Evolutionary conservation across 2,888 invertebrate genomes (phyloP), one percentile per base, ranked within the genome.

Genomic region (Rhorus exstirpatorius): DNA sequence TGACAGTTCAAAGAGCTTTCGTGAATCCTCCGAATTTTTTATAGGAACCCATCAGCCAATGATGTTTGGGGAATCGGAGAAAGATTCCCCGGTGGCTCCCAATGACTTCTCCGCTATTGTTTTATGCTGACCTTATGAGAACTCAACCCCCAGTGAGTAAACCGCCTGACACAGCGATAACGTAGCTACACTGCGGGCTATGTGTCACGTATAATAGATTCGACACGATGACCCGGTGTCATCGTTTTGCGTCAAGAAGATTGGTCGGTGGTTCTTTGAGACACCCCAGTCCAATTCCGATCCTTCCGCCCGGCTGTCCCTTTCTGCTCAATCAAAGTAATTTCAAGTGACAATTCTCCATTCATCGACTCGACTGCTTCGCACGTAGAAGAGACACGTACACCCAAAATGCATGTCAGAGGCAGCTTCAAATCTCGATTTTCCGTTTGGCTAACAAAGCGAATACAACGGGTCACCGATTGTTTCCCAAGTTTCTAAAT

Each of bases 111-210:
- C 68, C 61, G 58, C 12, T 60, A 49, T 72, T 51, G 61, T 21
- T 6, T 46, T 49, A 63, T 41, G 80, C 79, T 68, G 75, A 53
- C 72, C 78, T 63, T 35, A 83, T 81, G 81, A 68, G 63, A 71
- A 72, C 68, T 72, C 67, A 65, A 58, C 49, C 17, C 35, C 49
- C n/a, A 21, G 49, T 17, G 67, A 51, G 38, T 74, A 46, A 90
- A 89, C 89, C 89, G 89, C 89, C 89, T 85, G 88, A 88, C 88
- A 87, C 89, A 88, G 88, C 87, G 90, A 89, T 89, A 89, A 89
- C 53, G 14, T 31, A 58, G 14, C 17, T 26, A 87, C 86, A 4
- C 17, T 63, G 44, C n/a, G 44, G 17, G 44, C 19, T 51, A 49
- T 51, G 19, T 35, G 31, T 35, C 67, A 49, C 31, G 4, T 49